Conservation (phyloP, 2,797 vertebrate genomes). For the Mycteria americana region DNA sequence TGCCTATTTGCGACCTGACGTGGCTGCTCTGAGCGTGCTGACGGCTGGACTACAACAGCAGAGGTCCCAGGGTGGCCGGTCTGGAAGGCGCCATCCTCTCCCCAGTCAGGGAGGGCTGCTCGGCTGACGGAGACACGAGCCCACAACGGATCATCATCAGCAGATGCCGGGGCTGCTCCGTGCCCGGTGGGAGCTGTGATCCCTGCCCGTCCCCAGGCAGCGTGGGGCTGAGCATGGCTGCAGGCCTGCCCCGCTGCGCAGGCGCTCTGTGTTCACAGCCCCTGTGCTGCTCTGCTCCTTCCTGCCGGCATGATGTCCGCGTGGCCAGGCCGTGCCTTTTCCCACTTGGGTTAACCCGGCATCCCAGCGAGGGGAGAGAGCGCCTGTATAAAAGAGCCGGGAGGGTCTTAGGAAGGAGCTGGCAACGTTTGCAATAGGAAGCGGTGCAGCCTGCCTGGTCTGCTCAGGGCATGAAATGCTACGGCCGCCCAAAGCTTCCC, state of each 20-base stretch:
- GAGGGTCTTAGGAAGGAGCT: accelerated
- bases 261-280: neutral
- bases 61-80: neutral
- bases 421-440: neutral
- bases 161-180: neutral
- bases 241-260: neutral
- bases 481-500: neutral
- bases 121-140: accelerated
- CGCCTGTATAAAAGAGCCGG: accelerated
- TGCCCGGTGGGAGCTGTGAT: neutral
- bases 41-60: neutral
- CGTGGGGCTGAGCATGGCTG: neutral
- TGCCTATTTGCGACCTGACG: neutral
- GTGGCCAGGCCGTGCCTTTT: neutral
- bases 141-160: neutral
- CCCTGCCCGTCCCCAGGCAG: neutral
- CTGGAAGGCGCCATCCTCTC: neutral
- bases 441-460: neutral
- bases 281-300: neutral
- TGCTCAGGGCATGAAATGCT: neutral
- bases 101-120: neutral
- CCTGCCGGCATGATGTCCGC: neutral
- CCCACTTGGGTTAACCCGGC: neutral
- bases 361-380: accelerated
- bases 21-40: neutral